Conservation (phyloP, 2,113 vertebrate genomes). For the Zingel zingel region DNA sequence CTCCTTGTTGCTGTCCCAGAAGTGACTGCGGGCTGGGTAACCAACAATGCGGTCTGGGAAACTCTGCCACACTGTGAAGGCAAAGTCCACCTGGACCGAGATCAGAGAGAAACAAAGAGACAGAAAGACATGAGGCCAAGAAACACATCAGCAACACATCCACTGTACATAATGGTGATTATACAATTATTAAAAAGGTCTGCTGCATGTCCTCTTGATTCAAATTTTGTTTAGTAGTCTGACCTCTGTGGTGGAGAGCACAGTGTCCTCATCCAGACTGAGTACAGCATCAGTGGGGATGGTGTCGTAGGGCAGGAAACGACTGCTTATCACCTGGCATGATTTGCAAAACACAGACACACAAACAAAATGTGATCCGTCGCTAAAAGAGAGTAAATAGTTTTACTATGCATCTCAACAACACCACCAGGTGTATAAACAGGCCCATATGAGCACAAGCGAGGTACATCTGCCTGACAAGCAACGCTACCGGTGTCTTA, state of each 20-base stretch:
- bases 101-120: slow-evolving; percentile 15
- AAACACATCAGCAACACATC: background rate
- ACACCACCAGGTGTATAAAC: background rate
- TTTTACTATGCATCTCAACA: slow-evolving; percentile 6
- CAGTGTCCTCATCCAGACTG: slow-evolving; percentile 98
- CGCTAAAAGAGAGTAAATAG: background rate
- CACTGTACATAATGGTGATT: background rate
- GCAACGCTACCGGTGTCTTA: slow-evolving; percentile 3
- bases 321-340: slow-evolving; percentile 95
- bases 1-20: slow-evolving; percentile 98
- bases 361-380: background rate
- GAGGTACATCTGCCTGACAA: slow-evolving; percentile 18
- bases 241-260: slow-evolving; percentile 98
- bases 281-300: slow-evolving; percentile 95
- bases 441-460: background rate
- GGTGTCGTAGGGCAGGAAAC: slow-evolving; percentile 95
- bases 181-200: background rate
- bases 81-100: slow-evolving; percentile 94
- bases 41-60: slow-evolving; percentile 99
- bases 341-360: slow-evolving; percentile 19
- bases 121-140: background rate
- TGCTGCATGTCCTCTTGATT: background rate
- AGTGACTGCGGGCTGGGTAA: slow-evolving; percentile 98
- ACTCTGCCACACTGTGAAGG: slow-evolving; percentile 98
- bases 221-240: slow-evolving; percentile 5